Evolutionary conservation across 1,140 invertebrate species (phyloP).

Genomic region (Ruditapes philippinarum): DNA sequence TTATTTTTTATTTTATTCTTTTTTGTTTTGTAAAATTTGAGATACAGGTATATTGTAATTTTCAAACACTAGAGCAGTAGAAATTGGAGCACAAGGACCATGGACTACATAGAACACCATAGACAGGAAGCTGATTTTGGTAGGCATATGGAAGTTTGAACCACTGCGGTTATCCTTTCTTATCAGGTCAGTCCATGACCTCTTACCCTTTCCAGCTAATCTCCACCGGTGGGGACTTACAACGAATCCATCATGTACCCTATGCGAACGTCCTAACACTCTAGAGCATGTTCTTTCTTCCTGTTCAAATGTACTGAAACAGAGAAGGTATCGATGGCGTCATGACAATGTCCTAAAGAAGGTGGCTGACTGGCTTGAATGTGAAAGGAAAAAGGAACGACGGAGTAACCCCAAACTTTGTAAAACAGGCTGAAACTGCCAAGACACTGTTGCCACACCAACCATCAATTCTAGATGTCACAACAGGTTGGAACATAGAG

Average conservation of each 20-base stretch:
- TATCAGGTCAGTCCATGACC: conserved; percentile 38
- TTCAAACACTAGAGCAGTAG: conserved; percentile 42
- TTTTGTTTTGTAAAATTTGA: too few species aligned
- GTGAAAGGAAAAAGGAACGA: conserved; percentile 19
- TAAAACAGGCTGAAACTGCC: background rate
- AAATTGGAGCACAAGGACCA: conserved; percentile 58
- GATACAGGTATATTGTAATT: too few species aligned
- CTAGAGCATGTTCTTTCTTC: conserved; percentile 53
- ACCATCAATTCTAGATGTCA: background rate
- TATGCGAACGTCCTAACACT: conserved; percentile 24
- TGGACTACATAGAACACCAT: conserved; percentile 48
- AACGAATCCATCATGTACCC: conserved; percentile 11
- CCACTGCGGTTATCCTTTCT: conserved; percentile 48
- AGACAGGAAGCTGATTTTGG: conserved; percentile 52
- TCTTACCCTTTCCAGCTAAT: conserved; percentile 42
- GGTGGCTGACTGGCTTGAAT: conserved; percentile 44
- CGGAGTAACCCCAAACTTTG: background rate
- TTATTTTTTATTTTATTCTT: too few species aligned
- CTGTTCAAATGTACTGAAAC: conserved; percentile 5
- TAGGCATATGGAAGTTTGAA: conserved; percentile 53
- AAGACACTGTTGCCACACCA: background rate
- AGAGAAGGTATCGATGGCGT: conserved; percentile 22
- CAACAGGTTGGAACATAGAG: conserved; percentile 33
- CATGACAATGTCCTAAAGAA: conserved; percentile 29
- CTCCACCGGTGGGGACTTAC: conserved; percentile 29